Evolutionary conservation across 2,113 vertebrate species (phyloP).

Genomic region (Planiliza haematocheilus): DNA sequence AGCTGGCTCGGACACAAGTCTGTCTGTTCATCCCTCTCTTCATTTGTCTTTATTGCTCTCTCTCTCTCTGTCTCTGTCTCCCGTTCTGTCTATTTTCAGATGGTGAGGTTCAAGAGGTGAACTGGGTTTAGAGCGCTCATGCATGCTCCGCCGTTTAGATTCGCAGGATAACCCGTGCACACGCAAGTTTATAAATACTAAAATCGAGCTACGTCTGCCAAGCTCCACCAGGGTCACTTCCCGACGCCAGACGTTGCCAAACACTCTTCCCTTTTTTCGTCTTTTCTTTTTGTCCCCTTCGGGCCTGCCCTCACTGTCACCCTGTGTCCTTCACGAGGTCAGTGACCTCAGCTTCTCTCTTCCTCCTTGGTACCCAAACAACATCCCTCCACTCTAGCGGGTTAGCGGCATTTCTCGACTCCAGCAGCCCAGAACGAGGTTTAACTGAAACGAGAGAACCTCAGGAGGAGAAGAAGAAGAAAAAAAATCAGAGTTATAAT

Average conservation of each 20-base stretch:
- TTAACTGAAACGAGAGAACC: slow-evolving; percentile 75
- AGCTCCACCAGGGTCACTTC: slow-evolving; percentile 66
- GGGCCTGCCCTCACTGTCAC: slow-evolving; percentile 61
- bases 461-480: slow-evolving; percentile 55
- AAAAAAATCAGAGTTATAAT: slow-evolving; percentile 72
- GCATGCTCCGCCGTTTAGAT: slow-evolving; percentile 48
- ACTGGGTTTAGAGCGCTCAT: slow-evolving; percentile 28
- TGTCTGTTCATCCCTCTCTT: slow-evolving; percentile 25
- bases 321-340: slow-evolving; percentile 54
- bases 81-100: slow-evolving; percentile 40
- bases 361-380: slow-evolving; percentile 61
- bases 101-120: slow-evolving; percentile 54
- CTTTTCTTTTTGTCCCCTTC: slow-evolving; percentile 32
- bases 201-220: slow-evolving; percentile 52
- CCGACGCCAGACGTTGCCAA: slow-evolving; percentile 39
- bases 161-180: slow-evolving; percentile 65
- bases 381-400: slow-evolving; percentile 54
- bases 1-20: slow-evolving; percentile 33
- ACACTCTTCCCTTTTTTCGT: slow-evolving; percentile 26
- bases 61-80: too few species aligned
- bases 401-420: slow-evolving; percentile 65
- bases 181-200: slow-evolving; percentile 68
- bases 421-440: slow-evolving; percentile 60
- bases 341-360: slow-evolving; percentile 70
- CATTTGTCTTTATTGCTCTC: slow-evolving; percentile 30